phyloP scores from a whole-genome alignment of 2,113 vertebrate species.

The Myrmecobius fasciatus region DNA sequence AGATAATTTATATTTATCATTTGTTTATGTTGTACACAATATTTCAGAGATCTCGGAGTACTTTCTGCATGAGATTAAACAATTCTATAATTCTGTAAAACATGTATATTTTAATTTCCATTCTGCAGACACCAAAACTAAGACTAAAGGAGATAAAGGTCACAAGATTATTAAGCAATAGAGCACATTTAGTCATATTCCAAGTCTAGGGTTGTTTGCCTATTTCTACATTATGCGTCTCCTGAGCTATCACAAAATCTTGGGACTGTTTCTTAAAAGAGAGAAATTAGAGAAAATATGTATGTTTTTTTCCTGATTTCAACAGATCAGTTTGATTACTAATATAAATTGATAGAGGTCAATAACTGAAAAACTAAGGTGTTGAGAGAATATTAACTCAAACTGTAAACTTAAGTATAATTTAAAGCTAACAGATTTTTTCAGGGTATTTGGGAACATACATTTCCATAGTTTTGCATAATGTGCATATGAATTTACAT shows the following conservation, averaged over 20 bases:
- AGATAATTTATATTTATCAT: neutral
- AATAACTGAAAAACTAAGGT: conserved; percentile 33
- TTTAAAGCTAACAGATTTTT: conserved; percentile 38
- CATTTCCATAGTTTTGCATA: conserved; percentile 45
- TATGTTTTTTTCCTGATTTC: neutral
- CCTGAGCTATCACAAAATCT: conserved; percentile 26
- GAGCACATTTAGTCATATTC: neutral
- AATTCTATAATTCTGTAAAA: neutral
- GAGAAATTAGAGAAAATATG: conserved; percentile 4
- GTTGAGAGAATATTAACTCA: conserved; percentile 21
- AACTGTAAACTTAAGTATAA: conserved; percentile 4
- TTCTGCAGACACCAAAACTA: neutral
- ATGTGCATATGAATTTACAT: conserved; percentile 17
- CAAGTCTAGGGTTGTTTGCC: neutral
- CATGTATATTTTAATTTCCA: neutral
- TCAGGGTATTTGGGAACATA: conserved; percentile 39
- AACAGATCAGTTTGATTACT: conserved; percentile 45
- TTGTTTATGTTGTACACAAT: neutral
- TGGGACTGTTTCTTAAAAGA: conserved; percentile 34
- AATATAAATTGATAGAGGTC: conserved; percentile 40
- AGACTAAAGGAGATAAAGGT: neutral
- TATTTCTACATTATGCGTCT: neutral
- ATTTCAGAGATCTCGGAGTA: neutral
- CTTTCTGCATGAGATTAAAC: neutral
- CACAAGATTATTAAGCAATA: neutral